Evolutionary conservation across 2,888 invertebrate species (phyloP), one percentile per base, ranked within the genome.

Genomic region (Amphipyra berbera): DNA sequence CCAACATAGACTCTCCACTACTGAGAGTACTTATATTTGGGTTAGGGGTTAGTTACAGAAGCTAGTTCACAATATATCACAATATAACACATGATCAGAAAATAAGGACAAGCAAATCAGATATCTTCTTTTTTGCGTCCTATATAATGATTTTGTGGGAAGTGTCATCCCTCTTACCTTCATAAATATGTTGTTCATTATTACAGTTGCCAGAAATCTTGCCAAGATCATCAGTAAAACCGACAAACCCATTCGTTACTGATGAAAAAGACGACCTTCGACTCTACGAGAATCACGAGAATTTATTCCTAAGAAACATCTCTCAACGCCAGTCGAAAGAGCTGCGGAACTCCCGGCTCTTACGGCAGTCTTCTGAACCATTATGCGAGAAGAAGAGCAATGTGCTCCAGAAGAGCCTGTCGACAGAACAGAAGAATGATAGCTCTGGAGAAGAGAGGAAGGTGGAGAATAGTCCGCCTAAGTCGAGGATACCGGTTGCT

Each of bases 261-360:
- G 88, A 87, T 10, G 74, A 73, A 3, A 84, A 86, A 37, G 82
- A 88, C 49, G 90, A 94, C 30, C 81, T 86, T 5, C 86, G 92
- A 0, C 80, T 94, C 0, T 94, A 94, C 82, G 93, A 94, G 68
- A 92, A 95, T 82, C 91, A 94, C 85, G 92, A 94, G 54, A 93
- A 95, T 61, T 73, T 90, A 0, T 95, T 90, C 85, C 88, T 91
- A 6, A 87, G 90, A 49, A 95, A 89, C 74, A 90, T 92, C 0
- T 95, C 94, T 0, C 95, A 84, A 6, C 81, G 94, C 0, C 94
- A 95, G 14, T 91, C 92, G 0, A 93, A 92, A 69, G 95, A 95
- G 46, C n/a, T 86, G 1, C 68, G 94, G 0, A 91, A 88, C 53
- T 91, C 93, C 0, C 73, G 94, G 0, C 82, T 95, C 0, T 59